These are phyloP conservation scores for Haliclystus octoradiatus DNA, from an alignment of 30 jellyfish, hydroid and myxozoan species.

Conservation along the genomic window DNA sequence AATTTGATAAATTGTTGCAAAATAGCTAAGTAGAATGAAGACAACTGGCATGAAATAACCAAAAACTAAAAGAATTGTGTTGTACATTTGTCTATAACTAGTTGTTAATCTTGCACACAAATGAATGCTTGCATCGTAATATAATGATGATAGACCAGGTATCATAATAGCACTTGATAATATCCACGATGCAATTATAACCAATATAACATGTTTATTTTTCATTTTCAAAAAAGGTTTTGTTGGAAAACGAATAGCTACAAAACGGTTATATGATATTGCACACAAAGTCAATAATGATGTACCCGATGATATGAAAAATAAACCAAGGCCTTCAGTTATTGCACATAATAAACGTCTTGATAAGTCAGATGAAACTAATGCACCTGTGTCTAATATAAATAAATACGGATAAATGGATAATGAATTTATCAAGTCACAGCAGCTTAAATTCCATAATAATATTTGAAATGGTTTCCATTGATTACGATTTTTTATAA, in stretches of 20 bases:
- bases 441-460: constrained; percentile 44
- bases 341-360: constrained; percentile 41
- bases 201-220: constrained; percentile 24
- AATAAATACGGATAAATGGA: constrained; percentile 54
- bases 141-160: constrained; percentile 61
- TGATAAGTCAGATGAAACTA: constrained; percentile 3
- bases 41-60: constrained; percentile 43
- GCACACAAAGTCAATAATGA: constrained; percentile 77
- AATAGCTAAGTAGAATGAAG: constrained; percentile 48
- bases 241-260: constrained; percentile 69
- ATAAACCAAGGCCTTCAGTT: constrained; percentile 68
- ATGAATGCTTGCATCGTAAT: constrained; percentile 27
- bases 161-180: constrained; percentile 38
- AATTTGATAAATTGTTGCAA: constrained; percentile 47
- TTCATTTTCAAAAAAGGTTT: constrained; percentile 58
- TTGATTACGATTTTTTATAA: constrained; percentile 25
- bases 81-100: constrained; percentile 25
- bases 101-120: constrained; percentile 61
- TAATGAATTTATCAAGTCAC: constrained; percentile 46
- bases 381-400: constrained; percentile 37
- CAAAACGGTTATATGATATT: constrained; percentile 61
- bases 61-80: not conserved
- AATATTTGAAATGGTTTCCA: constrained; percentile 69
- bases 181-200: constrained; percentile 47
- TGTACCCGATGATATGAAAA: constrained; percentile 69